Base-by-base conservation (phyloP, 2,797 vertebrate genomes). In the Benthosema pterotum region DNA sequence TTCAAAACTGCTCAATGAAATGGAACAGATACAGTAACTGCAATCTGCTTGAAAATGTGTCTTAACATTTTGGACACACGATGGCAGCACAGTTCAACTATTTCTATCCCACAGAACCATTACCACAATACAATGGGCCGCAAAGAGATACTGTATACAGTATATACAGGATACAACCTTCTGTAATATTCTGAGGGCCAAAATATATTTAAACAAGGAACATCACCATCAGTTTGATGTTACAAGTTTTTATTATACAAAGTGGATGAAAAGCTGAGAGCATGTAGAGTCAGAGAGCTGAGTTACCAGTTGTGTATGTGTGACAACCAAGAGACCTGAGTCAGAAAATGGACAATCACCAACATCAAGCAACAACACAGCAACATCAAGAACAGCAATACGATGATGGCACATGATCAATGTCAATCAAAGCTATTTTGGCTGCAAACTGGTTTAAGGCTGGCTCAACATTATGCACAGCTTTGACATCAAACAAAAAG, bases 231-330 rank as follows among this genome's bases (percentile, higher is more conserved):
- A 61, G 43, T 54, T 65, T 19, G 67, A 60, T 67, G 58, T 28
- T 76, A 62, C 42, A 70, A 74, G 68, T 66, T 88, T 87, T 88
- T 87, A 70, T 88, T 87, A 70, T 64, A 79, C 69, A 79, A 83
- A 78, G 50, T 67, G 46, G 45, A 82, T 0, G 11, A 76, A 76
- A 79, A 19, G 28, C 48, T 83, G 13, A 67, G 63, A 63, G 72
- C 57, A 72, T 72, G 57, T 47, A 47, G 60, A 79, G 53, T 75
- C 80, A 87, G 92, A 87, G 45, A 66, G 77, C 75, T 67, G 18
- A 49, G 77, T 83, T 84, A 84, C 84, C 75, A 80, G 3, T 78
- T 65, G 42, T 60, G 15, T 42, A 42, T 65, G 45, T 42, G 65
- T 64, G 47, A 75, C 73, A 79, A 70, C 7, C 49, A 80, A 77